These are phyloP conservation scores for Cairina moschata DNA, from an alignment of 2,113 vertebrate genomes.

Conservation along the genomic window DNA sequence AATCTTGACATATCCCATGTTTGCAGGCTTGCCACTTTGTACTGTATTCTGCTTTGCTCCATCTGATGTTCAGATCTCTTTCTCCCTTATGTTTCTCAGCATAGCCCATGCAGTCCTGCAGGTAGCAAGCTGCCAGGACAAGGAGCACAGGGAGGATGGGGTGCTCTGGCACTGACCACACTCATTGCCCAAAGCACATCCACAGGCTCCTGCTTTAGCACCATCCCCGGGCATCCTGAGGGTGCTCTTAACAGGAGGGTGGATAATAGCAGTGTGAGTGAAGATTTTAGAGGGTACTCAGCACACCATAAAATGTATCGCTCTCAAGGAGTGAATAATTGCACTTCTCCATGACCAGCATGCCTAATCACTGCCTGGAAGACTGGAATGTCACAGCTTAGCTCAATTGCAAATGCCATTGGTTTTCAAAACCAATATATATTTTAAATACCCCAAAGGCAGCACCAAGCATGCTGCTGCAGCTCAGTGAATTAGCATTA, in stretches of 20 bases:
- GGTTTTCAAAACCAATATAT: not conserved
- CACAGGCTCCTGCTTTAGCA: not conserved
- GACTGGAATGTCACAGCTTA: not conserved
- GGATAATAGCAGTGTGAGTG: not conserved
- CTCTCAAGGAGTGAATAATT: not conserved
- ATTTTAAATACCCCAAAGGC: not conserved
- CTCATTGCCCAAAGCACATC: not conserved
- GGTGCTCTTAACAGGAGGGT: not conserved
- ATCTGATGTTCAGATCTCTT: not conserved
- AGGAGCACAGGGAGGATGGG: not conserved
- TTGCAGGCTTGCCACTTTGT: not conserved
- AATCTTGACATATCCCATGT: not conserved
- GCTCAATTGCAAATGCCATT: not conserved
- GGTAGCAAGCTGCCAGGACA: not conserved
- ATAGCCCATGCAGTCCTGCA: accelerated
- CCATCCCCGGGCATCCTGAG: not conserved
- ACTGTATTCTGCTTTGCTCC: not conserved
- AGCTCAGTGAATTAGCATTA: not conserved
- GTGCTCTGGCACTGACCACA: not conserved
- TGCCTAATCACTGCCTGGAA: not conserved
- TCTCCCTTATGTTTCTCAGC: too few species aligned
- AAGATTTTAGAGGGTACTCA: not conserved
- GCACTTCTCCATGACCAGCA: not conserved
- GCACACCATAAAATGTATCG: accelerated
- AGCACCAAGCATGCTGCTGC: not conserved